These are phyloP conservation scores for Scomberomorus guttatus DNA, from an alignment of 2,797 vertebrate species.

Conservation along the genomic window DNA sequence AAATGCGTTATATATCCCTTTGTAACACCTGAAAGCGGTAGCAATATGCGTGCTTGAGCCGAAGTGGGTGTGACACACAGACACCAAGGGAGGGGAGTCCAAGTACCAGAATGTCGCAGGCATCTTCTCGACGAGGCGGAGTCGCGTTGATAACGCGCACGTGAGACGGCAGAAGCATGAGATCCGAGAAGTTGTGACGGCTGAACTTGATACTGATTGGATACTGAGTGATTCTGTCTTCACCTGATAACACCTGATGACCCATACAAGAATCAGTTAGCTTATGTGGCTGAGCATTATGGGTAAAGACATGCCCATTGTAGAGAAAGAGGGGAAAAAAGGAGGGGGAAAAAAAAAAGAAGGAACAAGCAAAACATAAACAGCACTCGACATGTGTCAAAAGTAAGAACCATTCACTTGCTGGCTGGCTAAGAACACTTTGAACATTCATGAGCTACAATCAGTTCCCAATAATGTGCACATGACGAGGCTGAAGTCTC, in stretches of 20 bases:
- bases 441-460: slow-evolving; percentile 68
- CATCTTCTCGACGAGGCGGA: slow-evolving; percentile 51
- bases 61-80: slow-evolving; percentile 64
- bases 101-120: slow-evolving; percentile 68
- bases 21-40: slow-evolving; percentile 81
- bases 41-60: slow-evolving; percentile 72
- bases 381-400: slow-evolving; percentile 43
- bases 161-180: slow-evolving; percentile 70
- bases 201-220: slow-evolving; percentile 65
- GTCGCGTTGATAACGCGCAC: slow-evolving; percentile 62
- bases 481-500: slow-evolving; percentile 35
- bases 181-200: slow-evolving; percentile 61
- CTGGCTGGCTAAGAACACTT: slow-evolving; percentile 82
- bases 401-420: slow-evolving; percentile 58
- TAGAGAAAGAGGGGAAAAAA: slow-evolving; percentile 28
- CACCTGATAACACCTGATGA: slow-evolving; percentile 66
- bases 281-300: slow-evolving; percentile 74
- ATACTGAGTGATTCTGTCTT: slow-evolving; percentile 64
- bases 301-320: slow-evolving; percentile 61
- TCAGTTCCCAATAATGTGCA: slow-evolving; percentile 59
- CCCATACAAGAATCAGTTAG: slow-evolving; percentile 59
- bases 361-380: slow-evolving; percentile 55
- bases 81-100: slow-evolving; percentile 35
- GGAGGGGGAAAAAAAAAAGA: not conserved
- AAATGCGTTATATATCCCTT: slow-evolving; percentile 76